Evolutionary conservation across 2,113 vertebrate genomes (phyloP).

Genomic region (Phalacrocorax carbo): DNA sequence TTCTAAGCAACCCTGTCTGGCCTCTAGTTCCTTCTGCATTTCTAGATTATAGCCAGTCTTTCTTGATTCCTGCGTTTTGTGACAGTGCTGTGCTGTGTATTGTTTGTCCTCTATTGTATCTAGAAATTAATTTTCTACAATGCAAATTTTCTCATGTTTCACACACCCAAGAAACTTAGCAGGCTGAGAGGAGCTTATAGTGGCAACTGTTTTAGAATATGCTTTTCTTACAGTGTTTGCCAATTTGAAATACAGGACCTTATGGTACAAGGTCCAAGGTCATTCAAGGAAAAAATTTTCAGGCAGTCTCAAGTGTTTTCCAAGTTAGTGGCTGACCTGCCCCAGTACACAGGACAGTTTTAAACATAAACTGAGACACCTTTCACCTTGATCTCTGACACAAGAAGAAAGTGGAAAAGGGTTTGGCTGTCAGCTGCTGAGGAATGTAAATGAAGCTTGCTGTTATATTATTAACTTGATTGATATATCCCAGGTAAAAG

Average conservation of each 20-base stretch:
- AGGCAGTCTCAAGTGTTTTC: neutral
- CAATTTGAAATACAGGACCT: neutral
- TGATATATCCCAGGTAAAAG: constrained; percentile 5
- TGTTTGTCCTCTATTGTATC: neutral
- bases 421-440: neutral
- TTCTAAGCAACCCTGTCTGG: neutral
- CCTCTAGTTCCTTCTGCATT: neutral
- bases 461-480: neutral
- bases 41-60: neutral
- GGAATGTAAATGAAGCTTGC: neutral
- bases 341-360: neutral
- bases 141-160: neutral
- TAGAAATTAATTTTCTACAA: neutral
- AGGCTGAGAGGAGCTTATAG: neutral
- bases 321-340: neutral
- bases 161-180: neutral
- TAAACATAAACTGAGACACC: neutral
- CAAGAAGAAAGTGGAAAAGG: neutral
- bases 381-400: neutral
- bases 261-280: neutral
- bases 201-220: neutral
- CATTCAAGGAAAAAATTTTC: neutral
- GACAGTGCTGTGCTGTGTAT: neutral
- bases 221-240: neutral
- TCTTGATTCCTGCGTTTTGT: neutral